phyloP scores from a whole-genome alignment of 1,140 invertebrate genomes.

The Hypsibius dujardini region DNA sequence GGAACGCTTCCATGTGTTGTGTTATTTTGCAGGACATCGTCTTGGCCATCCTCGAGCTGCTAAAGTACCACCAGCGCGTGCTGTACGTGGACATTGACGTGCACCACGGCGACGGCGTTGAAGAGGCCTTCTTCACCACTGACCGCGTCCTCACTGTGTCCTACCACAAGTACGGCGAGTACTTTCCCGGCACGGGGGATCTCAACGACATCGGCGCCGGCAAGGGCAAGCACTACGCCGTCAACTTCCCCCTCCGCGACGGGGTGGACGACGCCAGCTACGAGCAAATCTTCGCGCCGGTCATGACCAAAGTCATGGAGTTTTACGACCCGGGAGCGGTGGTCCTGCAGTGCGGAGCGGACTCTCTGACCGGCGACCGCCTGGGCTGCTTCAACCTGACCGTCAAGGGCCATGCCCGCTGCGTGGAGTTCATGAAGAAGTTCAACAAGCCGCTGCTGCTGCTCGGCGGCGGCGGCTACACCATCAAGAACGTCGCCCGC shows the following conservation, averaged over 20 bases:
- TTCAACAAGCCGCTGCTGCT: constrained; percentile 36
- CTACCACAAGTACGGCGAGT: constrained; percentile 37
- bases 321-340: neutral
- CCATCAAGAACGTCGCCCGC: constrained; percentile 39
- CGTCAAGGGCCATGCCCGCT: constrained; percentile 33
- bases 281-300: constrained; percentile 36
- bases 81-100: constrained; percentile 40
- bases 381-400: constrained; percentile 72
- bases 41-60: constrained; percentile 36
- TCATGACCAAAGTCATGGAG: constrained; percentile 22
- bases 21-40: constrained; percentile 32
- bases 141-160: constrained; percentile 37
- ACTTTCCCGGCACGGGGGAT: constrained; percentile 36
- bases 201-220: constrained; percentile 39
- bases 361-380: constrained; percentile 88
- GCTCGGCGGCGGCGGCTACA: constrained; percentile 40
- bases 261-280: constrained; percentile 40
- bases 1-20: neutral
- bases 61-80: constrained; percentile 36
- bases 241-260: constrained; percentile 40
- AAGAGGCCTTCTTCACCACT: constrained; percentile 38
- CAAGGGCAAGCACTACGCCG: constrained; percentile 39
- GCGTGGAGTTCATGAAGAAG: constrained; percentile 37
- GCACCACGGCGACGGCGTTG: constrained; percentile 37
- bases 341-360: constrained; percentile 91